These are phyloP conservation scores for Heliconius hortense DNA, from an alignment of 2,888 invertebrate genomes.

Conservation along the genomic window DNA sequence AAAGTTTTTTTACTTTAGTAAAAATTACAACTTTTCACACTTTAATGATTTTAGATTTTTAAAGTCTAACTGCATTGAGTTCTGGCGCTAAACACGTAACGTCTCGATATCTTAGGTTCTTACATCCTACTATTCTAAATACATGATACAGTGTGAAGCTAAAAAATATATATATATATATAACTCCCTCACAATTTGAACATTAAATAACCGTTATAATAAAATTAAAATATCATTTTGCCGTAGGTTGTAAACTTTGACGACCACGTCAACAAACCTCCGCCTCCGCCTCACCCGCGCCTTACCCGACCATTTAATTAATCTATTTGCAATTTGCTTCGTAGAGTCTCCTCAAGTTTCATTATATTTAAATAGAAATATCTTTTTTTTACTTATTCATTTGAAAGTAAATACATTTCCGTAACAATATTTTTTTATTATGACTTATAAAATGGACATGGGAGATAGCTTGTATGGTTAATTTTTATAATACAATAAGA, in stretches of 20 bases:
- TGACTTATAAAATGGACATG: background rate
- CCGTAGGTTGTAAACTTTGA: background rate
- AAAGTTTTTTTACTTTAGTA: too few relatives aligned
- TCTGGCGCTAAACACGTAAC: background rate
- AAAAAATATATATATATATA: too few relatives aligned
- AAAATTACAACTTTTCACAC: too few relatives aligned
- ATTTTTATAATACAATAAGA: too few relatives aligned
- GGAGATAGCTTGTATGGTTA: too few relatives aligned
- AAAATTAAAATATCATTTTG: background rate
- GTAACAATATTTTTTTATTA: background rate
- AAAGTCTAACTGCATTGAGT: background rate
- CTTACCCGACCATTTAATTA: background rate
- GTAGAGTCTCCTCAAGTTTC: background rate
- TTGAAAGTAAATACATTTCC: background rate
- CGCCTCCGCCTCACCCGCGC: background rate
- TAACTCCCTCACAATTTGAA: background rate
- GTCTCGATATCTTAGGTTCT: background rate
- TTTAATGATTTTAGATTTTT: too few relatives aligned
- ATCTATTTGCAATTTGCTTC: conserved; percentile 6
- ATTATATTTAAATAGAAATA: background rate
- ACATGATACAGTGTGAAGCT: too few relatives aligned
- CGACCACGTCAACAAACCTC: background rate
- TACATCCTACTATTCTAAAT: background rate
- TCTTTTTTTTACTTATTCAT: background rate
- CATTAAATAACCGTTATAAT: background rate